Conservation (phyloP, 2,888 invertebrate species). For the Ceriagrion tenellum region DNA sequence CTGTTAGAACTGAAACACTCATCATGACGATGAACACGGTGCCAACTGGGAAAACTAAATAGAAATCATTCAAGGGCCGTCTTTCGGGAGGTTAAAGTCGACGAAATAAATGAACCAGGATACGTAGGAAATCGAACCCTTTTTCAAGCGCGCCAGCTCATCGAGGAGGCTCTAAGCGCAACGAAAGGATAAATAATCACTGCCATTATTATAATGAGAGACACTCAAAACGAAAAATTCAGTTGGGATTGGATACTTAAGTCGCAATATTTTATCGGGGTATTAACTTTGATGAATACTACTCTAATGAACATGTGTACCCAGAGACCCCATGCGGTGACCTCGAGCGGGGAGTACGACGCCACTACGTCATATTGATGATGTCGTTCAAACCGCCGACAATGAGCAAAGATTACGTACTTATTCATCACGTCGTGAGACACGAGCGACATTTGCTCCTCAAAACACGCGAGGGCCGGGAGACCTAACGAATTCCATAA, state of each 20-base stretch:
- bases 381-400: background rate
- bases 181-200: background rate
- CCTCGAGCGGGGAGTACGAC: background rate
- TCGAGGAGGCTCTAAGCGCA: background rate
- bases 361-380: background rate
- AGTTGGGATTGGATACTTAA: background rate
- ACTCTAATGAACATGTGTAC: background rate
- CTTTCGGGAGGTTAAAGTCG: background rate
- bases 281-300: background rate
- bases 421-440: conserved; percentile 4
- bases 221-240: background rate
- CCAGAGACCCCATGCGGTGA: background rate
- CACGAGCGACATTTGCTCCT: background rate
- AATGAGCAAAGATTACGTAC: background rate
- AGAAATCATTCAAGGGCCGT: background rate
- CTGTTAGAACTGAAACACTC: too few relatives aligned
- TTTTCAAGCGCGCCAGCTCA: background rate
- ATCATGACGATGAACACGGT: background rate
- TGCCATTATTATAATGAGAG: background rate
- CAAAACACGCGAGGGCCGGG: background rate
- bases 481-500: background rate
- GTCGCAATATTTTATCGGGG: background rate
- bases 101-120: background rate
- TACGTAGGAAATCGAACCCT: background rate
- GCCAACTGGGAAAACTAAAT: background rate